Evolutionary conservation across 2,797 vertebrate genomes (phyloP).

Genomic region (Capromys pilorides): DNA sequence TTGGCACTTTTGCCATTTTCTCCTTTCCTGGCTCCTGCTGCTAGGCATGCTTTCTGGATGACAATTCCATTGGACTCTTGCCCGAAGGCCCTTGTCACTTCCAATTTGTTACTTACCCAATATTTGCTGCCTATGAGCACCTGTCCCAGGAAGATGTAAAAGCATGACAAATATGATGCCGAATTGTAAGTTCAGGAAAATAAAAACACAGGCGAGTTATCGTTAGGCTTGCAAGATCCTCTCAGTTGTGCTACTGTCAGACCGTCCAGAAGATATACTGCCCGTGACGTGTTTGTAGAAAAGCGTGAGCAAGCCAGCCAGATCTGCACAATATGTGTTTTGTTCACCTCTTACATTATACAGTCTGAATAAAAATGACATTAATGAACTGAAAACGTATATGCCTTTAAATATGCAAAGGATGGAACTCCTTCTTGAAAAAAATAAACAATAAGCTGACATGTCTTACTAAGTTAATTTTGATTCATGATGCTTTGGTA

Average conservation of each 20-base stretch:
- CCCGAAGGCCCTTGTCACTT: slow-evolving; percentile 75
- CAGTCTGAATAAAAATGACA: slow-evolving; percentile 1
- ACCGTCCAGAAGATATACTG: slow-evolving; percentile 12
- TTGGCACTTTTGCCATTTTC: no score
- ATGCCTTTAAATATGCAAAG: background rate
- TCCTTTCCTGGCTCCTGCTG: slow-evolving; percentile 49
- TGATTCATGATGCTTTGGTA: background rate
- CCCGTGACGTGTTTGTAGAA: background rate
- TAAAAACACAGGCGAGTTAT: slow-evolving; percentile 40
- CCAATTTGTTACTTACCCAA: slow-evolving; percentile 69
- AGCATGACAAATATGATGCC: background rate
- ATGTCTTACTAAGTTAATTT: background rate
- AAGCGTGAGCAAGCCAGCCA: background rate
- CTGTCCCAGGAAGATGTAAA: slow-evolving; percentile 26
- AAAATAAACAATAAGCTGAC: background rate
- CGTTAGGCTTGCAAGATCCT: slow-evolving; percentile 43
- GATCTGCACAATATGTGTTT: background rate
- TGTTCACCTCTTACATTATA: background rate
- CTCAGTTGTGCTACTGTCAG: slow-evolving; percentile 41
- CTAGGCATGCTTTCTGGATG: slow-evolving; percentile 65
- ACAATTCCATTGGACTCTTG: slow-evolving; percentile 66
- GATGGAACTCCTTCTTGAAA: background rate
- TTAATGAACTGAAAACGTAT: background rate
- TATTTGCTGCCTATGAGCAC: slow-evolving; percentile 55
- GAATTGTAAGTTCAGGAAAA: slow-evolving; percentile 39